Evolutionary conservation across 2,113 vertebrate species (phyloP).

Genomic region (Plecotus auritus): DNA sequence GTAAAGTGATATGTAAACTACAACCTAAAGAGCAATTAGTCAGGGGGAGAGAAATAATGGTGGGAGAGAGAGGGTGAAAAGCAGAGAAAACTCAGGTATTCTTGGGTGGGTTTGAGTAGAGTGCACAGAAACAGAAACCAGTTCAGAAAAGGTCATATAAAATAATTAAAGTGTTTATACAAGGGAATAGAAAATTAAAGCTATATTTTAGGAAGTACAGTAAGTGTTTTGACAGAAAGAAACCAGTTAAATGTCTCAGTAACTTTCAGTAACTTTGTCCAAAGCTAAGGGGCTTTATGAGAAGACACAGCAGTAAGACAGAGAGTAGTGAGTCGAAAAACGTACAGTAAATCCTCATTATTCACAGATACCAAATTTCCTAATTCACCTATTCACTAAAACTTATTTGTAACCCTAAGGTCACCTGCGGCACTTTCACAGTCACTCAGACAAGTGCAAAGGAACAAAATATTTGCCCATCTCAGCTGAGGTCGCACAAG

Average conservation of each 20-base stretch:
- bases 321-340: background rate
- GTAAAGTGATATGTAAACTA: background rate
- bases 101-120: background rate
- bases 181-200: background rate
- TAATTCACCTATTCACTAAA: background rate
- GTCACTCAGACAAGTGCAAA: background rate
- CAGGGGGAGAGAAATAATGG: no score
- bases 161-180: background rate
- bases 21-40: background rate
- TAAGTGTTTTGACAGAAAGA: background rate
- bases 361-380: background rate
- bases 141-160: background rate
- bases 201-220: background rate
- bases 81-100: background rate
- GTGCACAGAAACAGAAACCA: background rate
- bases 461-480: background rate
- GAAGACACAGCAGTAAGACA: background rate
- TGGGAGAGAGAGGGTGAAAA: background rate
- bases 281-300: background rate
- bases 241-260: background rate
- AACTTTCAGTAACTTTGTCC: conserved; percentile 21
- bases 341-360: background rate
- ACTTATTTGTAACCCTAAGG: background rate
- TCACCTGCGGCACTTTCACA: background rate
- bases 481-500: background rate